These are phyloP conservation scores for Sminthurinus aureus DNA, from an alignment of 2,888 invertebrate genomes.

Conservation along the genomic window DNA sequence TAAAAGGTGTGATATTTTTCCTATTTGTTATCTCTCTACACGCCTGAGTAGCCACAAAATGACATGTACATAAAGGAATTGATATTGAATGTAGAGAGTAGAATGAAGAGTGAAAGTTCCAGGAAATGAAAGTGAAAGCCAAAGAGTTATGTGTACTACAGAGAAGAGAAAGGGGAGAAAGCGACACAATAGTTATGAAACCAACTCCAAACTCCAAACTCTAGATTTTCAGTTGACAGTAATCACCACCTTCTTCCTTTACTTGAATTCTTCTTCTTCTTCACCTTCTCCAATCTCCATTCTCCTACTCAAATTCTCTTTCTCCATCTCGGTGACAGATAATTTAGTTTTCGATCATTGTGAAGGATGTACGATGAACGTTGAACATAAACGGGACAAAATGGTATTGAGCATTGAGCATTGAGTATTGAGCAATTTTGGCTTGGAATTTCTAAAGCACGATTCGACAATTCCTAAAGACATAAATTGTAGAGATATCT, in stretches of 20 bases:
- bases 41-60: no score
- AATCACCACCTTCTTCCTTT: constrained; percentile 14
- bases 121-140: no score
- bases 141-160: background rate
- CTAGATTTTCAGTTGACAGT: constrained; percentile 19
- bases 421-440: background rate
- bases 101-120: no score
- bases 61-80: no score
- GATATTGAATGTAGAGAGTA: no score
- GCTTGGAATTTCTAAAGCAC: no score
- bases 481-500: background rate
- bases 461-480: background rate
- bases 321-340: background rate
- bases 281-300: no score
- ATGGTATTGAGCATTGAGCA: no score
- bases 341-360: background rate
- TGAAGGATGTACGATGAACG: no score
- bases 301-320: background rate
- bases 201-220: background rate
- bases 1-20: background rate
- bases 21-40: no score
- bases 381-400: no score
- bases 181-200: background rate
- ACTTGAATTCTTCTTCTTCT: background rate
- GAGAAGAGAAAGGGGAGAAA: background rate